phyloP scores from a whole-genome alignment of 2,888 invertebrate genomes.

The Torymus aiolomorphi region DNA sequence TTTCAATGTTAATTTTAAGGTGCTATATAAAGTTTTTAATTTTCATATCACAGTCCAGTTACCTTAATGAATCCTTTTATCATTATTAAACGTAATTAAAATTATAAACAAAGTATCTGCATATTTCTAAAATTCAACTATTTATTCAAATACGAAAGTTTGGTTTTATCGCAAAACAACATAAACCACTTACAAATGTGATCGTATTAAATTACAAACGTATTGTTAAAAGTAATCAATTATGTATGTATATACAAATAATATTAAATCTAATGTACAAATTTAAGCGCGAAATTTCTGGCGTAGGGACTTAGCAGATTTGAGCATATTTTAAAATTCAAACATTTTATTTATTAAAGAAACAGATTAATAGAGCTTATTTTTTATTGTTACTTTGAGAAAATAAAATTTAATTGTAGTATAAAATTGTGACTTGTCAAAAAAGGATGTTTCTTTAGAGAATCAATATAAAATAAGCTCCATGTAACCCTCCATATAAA shows the following conservation, averaged over 20 bases:
- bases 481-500: conserved; percentile 5
- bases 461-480: conserved; percentile 24
- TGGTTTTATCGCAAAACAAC: conserved; percentile 43
- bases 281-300: conserved; percentile 38
- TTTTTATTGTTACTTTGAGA: conserved; percentile 11
- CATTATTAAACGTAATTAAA: conserved; percentile 38
- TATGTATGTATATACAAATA: conserved; percentile 51
- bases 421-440: conserved; percentile 28
- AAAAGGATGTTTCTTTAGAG: background rate
- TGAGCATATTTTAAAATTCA: conserved; percentile 22
- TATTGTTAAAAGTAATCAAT: conserved; percentile 44
- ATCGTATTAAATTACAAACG: conserved; percentile 51
- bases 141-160: conserved; percentile 54
- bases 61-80: conserved; percentile 18
- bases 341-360: conserved; percentile 18
- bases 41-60: conserved; percentile 40
- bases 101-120: conserved; percentile 24
- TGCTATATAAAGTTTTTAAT: conserved; percentile 40
- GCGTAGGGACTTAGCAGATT: conserved; percentile 8
- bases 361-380: conserved; percentile 1
- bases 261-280: conserved; percentile 48
- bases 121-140: conserved; percentile 40
- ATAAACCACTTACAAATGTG: conserved; percentile 48
- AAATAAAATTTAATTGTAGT: background rate
- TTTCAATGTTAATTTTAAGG: conserved; percentile 9